Evolutionary conservation across 1,140 invertebrate genomes (phyloP), one percentile per base, ranked within the genome.

Genomic region (Epicauta chinensis): DNA sequence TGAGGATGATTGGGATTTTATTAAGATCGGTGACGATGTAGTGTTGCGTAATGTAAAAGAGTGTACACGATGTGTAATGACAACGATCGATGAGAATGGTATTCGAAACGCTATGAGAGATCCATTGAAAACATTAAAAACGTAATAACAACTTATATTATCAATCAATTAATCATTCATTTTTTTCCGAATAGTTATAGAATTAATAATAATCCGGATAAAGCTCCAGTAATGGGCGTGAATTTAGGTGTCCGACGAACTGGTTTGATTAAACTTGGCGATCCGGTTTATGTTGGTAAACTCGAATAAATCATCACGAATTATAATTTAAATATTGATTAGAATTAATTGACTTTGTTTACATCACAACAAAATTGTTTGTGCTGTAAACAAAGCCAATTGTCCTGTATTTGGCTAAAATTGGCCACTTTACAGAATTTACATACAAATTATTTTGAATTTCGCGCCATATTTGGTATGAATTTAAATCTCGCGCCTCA

Each of bases 1-100:
- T 3, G 86, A 89, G 68, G 83, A 87, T 53, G 67, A 72, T 11
- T 86, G 83, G 83, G 75, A 80, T 31, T 86, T 77, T 71, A 64
- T 87, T 12, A 83, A 81, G 71, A 82, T 87, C 46, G 82, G 83
- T 2, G 58, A 71, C 13, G 65, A 77, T 32, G 71, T 73, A 0
- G 59, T 83, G 16, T 78, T 84, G 53, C 75, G 78, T 62, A 77
- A 80, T 44, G 69, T 83, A 9, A 83, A 80, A 63, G 82, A 82
- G 1, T 85, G 82, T 60, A 77, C 77, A 43, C 74, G 76, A 58
- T 84, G 81, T 58, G 73, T 80, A 13, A 65, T 81, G 0, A 78
- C 79, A 0, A 81, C 78, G 2, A 71, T 83, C 2, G 68, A 80
- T 68, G 69, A 74, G 41, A 77, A 74, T 0, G 79, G 76, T 0